Evolutionary conservation across 1,140 invertebrate species (phyloP), one percentile per base, ranked within the genome.

Genomic region (Eurosta solidaginis): DNA sequence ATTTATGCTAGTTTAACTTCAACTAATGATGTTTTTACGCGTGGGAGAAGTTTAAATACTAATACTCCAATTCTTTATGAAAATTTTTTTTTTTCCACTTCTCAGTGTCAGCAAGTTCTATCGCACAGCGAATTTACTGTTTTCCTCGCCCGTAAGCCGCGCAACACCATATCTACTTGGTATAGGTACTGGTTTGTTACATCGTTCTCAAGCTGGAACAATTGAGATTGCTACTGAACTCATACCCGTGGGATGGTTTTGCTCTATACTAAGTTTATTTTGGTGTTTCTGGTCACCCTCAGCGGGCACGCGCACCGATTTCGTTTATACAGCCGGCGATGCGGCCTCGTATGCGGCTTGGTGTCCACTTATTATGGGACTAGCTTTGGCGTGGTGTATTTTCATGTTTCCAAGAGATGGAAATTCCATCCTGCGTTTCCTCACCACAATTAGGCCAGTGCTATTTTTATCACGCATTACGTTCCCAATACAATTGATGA

Each of bases 121-220:
- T 80, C 89, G 91, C 80, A 92, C 91, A 29, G 92, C 91, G 20
- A 91, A 92, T 81, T 83, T 93, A 76, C 91, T 91, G 42, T 93
- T 93, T 79, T 85, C 87, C 12, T 88, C 92, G 50, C 87, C 92
- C 2, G 83, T 92, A 9, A 91, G 92, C 80, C 89, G 93, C 79
- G 91, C 90, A 3, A 92, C 92, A 1, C 89, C 92, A 1, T 93
- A 93, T 81, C 81, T 93, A 12, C 89, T 92, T 74, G 93, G 93
- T 33, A 85, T 93, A 12, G 89, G 89, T 0, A 88, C 93, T 29
- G 92, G 92, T 12, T 89, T 92, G 20, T 81, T 91, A 49, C 86
- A 81, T 40, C 80, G 93, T 76, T 89, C 90, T 81, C 90, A 91
- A 54, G 87, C 27, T 87, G 88, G 59, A 88, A 83, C 80, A 81